These are phyloP conservation scores for Nyctibius bracteatus DNA, from an alignment of 2,113 vertebrate genomes.

Conservation along the genomic window DNA sequence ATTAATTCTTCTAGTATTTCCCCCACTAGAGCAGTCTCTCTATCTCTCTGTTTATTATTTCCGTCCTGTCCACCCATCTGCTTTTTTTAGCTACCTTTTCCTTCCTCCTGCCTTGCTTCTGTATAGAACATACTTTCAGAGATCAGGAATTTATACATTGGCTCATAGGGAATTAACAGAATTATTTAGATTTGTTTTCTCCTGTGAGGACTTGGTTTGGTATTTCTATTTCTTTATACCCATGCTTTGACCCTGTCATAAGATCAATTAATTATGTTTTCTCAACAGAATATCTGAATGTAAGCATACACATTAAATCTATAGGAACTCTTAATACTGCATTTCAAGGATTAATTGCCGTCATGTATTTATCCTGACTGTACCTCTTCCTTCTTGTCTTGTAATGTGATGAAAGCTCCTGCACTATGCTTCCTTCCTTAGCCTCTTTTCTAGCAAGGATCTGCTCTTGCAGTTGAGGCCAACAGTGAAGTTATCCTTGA, in stretches of 20 bases:
- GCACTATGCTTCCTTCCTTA: neutral
- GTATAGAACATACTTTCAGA: neutral
- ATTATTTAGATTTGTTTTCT: neutral
- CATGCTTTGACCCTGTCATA: neutral
- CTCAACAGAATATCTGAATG: neutral
- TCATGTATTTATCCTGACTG: neutral
- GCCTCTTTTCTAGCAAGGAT: neutral
- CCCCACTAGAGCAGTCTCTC: neutral
- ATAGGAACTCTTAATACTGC: neutral
- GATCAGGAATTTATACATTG: neutral
- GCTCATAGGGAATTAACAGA: neutral
- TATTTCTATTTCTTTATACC: neutral
- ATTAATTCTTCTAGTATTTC: neutral
- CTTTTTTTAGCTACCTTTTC: constrained; percentile 30
- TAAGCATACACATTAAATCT: neutral
- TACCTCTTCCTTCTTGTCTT: neutral
- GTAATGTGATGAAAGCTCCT: neutral
- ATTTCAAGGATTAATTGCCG: neutral
- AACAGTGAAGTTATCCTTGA: neutral
- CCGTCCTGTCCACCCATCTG: neutral
- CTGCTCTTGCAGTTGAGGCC: neutral
- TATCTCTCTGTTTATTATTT: neutral
- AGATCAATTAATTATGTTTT: neutral
- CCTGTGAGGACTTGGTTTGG: neutral
- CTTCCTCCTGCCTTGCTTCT: constrained; percentile 5